A percentile compares a stretch with the other conserved stretches of the same genome.
phyloP scores from a whole-genome alignment of 2,888 invertebrate genomes.

The Pristionchus japonicus region DNA sequence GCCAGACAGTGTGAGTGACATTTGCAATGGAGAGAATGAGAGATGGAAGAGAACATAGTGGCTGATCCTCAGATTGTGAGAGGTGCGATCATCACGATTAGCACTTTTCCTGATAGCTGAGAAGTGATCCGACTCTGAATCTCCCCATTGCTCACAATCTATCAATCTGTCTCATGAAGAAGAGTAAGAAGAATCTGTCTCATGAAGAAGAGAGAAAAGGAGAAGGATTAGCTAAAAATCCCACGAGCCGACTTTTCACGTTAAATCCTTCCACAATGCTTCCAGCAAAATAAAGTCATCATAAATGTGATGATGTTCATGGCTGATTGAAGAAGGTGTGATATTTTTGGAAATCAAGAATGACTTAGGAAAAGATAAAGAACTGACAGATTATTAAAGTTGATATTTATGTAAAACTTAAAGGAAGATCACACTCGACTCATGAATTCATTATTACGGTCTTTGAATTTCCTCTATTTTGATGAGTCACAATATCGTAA shows the following conservation, averaged over 20 bases:
- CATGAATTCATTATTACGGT: too few species aligned
- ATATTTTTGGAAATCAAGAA: too few species aligned
- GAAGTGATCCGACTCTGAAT: not conserved
- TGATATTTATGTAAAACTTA: too few species aligned
- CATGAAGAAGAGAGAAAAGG: too few species aligned
- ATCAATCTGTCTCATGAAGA: not conserved
- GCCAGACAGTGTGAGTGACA: not conserved
- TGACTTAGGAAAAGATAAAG: too few species aligned
- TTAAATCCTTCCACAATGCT: not conserved
- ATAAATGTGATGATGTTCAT: too few species aligned
- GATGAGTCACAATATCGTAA: too few species aligned
- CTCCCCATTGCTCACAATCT: not conserved
- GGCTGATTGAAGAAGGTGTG: too few species aligned
- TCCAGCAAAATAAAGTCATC: too few species aligned
- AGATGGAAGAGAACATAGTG: not conserved
- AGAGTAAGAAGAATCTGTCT: not conserved
- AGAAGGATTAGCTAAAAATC: not conserved
- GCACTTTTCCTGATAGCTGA: not conserved
- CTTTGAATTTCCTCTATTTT: too few species aligned
- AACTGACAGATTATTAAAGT: too few species aligned
- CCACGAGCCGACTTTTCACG: not conserved
- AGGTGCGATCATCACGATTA: not conserved
- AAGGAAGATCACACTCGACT: too few species aligned
- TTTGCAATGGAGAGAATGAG: not conserved
- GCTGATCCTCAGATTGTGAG: not conserved